Evolutionary conservation across 2,888 invertebrate genomes (phyloP).

Genomic region (Drosophila nr. medialis): DNA sequence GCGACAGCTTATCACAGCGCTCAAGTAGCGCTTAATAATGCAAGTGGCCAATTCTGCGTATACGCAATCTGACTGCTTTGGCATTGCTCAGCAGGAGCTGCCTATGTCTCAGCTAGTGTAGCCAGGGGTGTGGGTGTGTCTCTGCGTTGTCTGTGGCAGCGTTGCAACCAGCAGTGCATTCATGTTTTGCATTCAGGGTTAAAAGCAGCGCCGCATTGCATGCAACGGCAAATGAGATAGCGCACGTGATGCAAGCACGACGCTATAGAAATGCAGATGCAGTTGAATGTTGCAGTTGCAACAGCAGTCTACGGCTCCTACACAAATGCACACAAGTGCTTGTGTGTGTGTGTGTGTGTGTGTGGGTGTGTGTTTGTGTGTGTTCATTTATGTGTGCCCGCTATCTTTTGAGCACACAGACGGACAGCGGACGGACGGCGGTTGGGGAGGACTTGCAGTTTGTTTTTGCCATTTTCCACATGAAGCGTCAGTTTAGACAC

Average conservation of each 20-base stretch:
- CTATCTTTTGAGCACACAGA: slow-evolving; percentile 37
- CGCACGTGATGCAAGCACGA: slow-evolving; percentile 60
- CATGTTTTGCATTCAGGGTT: slow-evolving; percentile 75
- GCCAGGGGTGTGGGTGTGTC: slow-evolving; percentile 55
- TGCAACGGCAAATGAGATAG: slow-evolving; percentile 70
- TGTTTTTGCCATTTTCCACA: slow-evolving; percentile 64
- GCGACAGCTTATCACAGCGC: slow-evolving; percentile 68
- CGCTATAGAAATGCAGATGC: slow-evolving; percentile 47
- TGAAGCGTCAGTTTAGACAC: slow-evolving; percentile 82
- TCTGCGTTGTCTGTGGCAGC: slow-evolving; percentile 57
- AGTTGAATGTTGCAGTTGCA: slow-evolving; percentile 16
- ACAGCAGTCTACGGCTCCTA: background rate
- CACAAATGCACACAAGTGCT: background rate
- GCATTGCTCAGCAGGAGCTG: slow-evolving; percentile 22
- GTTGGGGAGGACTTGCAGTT: slow-evolving; percentile 43
- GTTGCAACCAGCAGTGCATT: slow-evolving; percentile 51
- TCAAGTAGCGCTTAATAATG: slow-evolving; percentile 68
- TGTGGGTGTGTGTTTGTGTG: slow-evolving; percentile 17
- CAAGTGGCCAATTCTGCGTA: slow-evolving; percentile 79
- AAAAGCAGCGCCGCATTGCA: slow-evolving; percentile 64
- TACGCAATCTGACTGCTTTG: slow-evolving; percentile 66
- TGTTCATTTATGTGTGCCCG: slow-evolving; percentile 33
- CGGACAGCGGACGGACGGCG: background rate
- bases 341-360: slow-evolving; percentile 14
- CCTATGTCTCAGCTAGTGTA: background rate